phyloP scores from a whole-genome alignment of 2,113 vertebrate genomes.

The Lota lota region DNA sequence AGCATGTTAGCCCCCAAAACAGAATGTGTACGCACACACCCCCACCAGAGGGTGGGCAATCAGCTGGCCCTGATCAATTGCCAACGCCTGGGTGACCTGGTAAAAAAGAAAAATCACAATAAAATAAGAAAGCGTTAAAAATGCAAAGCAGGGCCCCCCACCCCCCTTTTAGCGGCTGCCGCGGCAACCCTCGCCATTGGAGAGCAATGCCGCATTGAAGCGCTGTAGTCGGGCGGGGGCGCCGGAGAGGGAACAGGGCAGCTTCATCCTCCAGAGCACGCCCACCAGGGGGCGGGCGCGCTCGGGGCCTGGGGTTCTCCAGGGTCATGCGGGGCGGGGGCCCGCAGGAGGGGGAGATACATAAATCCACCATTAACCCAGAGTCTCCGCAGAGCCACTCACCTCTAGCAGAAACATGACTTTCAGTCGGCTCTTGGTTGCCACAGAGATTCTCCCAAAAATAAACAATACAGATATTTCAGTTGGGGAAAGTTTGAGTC shows the following conservation, averaged over 20 bases:
- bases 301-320: constrained; percentile 34
- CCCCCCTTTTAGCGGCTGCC: constrained; percentile 58
- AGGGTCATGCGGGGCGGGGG: constrained; percentile 2
- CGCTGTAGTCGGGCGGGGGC: constrained; percentile 31
- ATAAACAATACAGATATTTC: no score
- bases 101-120: constrained; percentile 18
- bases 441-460: no score
- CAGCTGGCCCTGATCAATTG: constrained; percentile 65
- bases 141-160: constrained; percentile 63
- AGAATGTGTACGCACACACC: constrained; percentile 8
- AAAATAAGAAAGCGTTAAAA: constrained; percentile 59
- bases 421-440: background rate
- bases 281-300: constrained; percentile 38
- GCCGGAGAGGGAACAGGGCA: constrained; percentile 27
- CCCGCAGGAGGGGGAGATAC: background rate
- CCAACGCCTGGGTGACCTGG: constrained; percentile 49
- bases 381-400: constrained; percentile 19
- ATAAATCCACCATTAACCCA: constrained; percentile 42
- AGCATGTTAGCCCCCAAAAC: constrained; percentile 18
- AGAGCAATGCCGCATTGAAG: constrained; percentile 67
- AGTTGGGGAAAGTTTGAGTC: no score
- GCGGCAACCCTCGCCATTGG: constrained; percentile 57
- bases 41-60: constrained; percentile 56
- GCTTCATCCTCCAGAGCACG: constrained; percentile 57
- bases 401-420: background rate